Conservation (phyloP, 2,888 invertebrate species). For the Troides helena region DNA sequence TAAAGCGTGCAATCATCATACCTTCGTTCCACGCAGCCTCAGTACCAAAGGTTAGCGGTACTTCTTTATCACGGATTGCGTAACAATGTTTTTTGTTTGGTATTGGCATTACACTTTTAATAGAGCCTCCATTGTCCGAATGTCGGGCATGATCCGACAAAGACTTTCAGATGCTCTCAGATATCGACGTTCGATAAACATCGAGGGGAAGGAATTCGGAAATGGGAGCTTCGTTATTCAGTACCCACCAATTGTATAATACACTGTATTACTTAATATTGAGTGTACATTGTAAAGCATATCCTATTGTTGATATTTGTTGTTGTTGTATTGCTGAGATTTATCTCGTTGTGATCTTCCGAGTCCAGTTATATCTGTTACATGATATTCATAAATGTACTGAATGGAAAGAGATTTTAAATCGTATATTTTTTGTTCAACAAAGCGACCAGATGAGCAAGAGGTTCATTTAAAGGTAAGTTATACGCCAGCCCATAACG, state of each 20-base stretch:
- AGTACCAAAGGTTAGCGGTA: slow-evolving; percentile 40
- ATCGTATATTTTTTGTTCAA: too few relatives aligned
- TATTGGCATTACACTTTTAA: slow-evolving; percentile 49
- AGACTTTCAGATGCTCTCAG: slow-evolving; percentile 31
- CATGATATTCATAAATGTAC: background rate
- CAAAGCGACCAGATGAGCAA: too few relatives aligned
- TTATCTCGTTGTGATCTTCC: background rate
- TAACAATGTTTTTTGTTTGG: slow-evolving; percentile 50
- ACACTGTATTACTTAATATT: background rate
- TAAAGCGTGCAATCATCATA: slow-evolving; percentile 31
- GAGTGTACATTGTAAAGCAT: background rate
- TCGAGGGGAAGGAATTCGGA: slow-evolving; percentile 28
- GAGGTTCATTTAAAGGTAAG: too few relatives aligned
- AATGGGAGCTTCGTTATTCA: slow-evolving; percentile 19
- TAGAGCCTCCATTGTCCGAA: slow-evolving; percentile 46
- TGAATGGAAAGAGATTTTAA: too few relatives aligned
- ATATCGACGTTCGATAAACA: slow-evolving; percentile 39
- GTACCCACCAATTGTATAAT: background rate
- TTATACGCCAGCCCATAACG: too few relatives aligned
- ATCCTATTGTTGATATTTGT: background rate
- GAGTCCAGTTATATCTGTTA: background rate
- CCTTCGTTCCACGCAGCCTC: slow-evolving; percentile 30
- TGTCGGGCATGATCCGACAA: slow-evolving; percentile 37
- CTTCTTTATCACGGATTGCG: slow-evolving; percentile 47
- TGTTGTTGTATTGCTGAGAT: background rate